A percentile compares a stretch with the other conserved stretches of the same genome.
Evolutionary conservation across 2,888 invertebrate species (phyloP).

Genomic region (Eueremaeus valkanovi): DNA sequence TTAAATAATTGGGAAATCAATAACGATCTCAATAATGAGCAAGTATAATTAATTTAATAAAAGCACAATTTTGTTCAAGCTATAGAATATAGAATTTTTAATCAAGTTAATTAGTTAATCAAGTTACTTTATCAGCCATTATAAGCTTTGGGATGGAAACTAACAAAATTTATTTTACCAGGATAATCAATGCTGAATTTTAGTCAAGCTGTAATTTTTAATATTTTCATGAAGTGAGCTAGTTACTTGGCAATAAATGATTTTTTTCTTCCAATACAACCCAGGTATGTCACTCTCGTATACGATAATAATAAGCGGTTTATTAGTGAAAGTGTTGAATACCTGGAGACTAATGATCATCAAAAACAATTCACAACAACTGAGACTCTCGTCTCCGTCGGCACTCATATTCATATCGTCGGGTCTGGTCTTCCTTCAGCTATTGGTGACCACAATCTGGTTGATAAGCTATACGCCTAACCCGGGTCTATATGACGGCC

Average conservation of each 20-base stretch:
- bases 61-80: no score
- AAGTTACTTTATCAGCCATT: no score
- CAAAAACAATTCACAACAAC: constrained; percentile 48
- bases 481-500: constrained; percentile 47
- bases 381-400: constrained; percentile 51
- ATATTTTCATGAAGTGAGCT: not conserved
- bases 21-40: no score
- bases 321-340: constrained; percentile 55
- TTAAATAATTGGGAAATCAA: no score
- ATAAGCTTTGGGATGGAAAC: no score
- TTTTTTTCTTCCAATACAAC: not conserved
- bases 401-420: constrained; percentile 52
- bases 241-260: not conserved
- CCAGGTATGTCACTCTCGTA: constrained; percentile 53
- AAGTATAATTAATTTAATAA: no score
- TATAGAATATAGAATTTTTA: no score
- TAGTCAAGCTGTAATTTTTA: not conserved
- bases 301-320: constrained; percentile 53
- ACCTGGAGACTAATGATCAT: constrained; percentile 51
- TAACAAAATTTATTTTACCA: no score
- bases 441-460: constrained; percentile 54
- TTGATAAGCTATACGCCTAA: constrained; percentile 53
- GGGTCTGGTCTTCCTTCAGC: constrained; percentile 53
- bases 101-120: no score
- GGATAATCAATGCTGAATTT: no score